These are phyloP conservation scores for Eulacestoma nigropectus DNA, from an alignment of 2,113 vertebrate species.

Conservation along the genomic window DNA sequence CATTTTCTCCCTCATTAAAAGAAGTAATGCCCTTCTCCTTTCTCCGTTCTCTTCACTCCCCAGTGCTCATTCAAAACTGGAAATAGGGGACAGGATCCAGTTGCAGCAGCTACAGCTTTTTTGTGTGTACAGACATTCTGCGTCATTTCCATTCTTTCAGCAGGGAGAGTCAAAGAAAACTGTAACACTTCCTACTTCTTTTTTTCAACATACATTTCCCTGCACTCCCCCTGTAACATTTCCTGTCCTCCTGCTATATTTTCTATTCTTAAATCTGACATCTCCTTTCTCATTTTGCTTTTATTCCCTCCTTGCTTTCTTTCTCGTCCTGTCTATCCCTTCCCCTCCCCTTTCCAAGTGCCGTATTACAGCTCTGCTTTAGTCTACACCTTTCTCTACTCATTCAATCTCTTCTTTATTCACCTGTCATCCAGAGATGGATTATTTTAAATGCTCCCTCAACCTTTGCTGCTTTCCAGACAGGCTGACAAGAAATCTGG, in stretches of 20 bases:
- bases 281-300: background rate
- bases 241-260: background rate
- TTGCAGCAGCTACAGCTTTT: background rate
- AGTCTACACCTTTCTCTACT: background rate
- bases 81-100: background rate
- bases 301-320: background rate
- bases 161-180: background rate
- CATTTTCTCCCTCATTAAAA: constrained; percentile 5
- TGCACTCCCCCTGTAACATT: background rate
- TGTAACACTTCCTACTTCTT: background rate
- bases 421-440: constrained; percentile 27
- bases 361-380: background rate
- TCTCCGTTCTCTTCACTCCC: background rate
- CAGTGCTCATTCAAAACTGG: background rate
- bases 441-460: constrained; percentile 54
- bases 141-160: background rate
- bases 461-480: constrained; percentile 29
- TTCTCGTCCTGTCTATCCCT: background rate
- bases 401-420: constrained; percentile 24
- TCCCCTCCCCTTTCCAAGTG: background rate
- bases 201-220: background rate
- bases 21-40: background rate
- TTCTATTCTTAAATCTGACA: background rate
- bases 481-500: constrained; percentile 33
- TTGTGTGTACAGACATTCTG: background rate